These are phyloP conservation scores for Tolmerus cingulatus DNA, from an alignment of 2,888 invertebrate genomes.

Conservation along the genomic window DNA sequence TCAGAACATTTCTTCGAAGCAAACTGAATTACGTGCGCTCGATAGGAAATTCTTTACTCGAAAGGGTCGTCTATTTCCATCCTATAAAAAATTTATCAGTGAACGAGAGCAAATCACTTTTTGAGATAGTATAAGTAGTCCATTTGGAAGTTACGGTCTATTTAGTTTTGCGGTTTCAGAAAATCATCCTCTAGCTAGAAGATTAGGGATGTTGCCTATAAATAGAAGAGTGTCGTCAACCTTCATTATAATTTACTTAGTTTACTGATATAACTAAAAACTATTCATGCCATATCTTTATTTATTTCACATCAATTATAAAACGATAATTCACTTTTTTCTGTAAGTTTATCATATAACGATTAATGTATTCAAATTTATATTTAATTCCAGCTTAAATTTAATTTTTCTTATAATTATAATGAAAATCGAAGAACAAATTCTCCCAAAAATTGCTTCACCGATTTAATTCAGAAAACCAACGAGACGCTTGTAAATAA, in stretches of 20 bases:
- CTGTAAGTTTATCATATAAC: neutral
- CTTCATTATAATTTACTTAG: neutral
- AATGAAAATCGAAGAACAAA: too few species aligned
- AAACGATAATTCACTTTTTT: neutral
- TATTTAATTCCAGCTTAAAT: too few species aligned
- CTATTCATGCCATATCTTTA: too few species aligned
- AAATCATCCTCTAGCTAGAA: neutral
- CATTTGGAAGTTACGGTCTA: neutral
- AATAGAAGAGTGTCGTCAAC: neutral
- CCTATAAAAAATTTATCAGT: neutral
- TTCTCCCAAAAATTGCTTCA: too few species aligned
- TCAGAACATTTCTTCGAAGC: neutral
- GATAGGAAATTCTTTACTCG: neutral
- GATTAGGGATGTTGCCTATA: neutral
- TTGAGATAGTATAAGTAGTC: neutral
- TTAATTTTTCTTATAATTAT: too few species aligned
- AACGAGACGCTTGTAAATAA: too few species aligned
- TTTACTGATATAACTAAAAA: too few species aligned
- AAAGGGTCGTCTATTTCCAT: neutral
- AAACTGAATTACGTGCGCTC: neutral
- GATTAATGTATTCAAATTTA: neutral
- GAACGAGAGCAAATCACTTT: neutral
- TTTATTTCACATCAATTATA: too few species aligned
- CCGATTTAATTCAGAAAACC: too few species aligned
- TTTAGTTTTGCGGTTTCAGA: neutral